phyloP scores from a whole-genome alignment of 2,888 invertebrate species.

The Drosophila mayaguana region DNA sequence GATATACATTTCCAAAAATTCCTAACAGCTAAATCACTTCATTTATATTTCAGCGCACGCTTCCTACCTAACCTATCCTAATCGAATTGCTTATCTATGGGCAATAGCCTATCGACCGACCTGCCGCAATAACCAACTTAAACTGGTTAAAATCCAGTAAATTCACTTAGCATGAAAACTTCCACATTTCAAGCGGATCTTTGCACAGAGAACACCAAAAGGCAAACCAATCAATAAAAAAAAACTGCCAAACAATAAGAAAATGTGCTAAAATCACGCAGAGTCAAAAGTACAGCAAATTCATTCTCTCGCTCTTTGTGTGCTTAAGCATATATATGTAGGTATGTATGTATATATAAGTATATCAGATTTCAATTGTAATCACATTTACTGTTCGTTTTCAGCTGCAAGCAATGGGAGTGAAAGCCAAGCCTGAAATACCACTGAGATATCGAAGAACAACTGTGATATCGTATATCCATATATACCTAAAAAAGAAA shows the following conservation, averaged over 20 bases:
- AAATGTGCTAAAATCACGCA: slow-evolving; percentile 66
- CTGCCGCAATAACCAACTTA: slow-evolving; percentile 82
- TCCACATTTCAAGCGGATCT: slow-evolving; percentile 15
- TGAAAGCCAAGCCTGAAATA: background rate
- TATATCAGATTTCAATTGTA: background rate
- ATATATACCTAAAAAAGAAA: background rate
- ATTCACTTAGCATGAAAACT: slow-evolving; percentile 54
- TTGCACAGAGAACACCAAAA: slow-evolving; percentile 6
- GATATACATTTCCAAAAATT: too few species aligned
- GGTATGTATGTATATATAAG: background rate
- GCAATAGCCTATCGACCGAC: slow-evolving; percentile 71
- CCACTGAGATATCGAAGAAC: background rate
- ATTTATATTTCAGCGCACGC: background rate
- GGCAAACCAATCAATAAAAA: slow-evolving; percentile 21
- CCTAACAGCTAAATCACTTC: background rate
- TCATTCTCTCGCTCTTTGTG: slow-evolving; percentile 9
- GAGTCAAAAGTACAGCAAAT: slow-evolving; percentile 13
- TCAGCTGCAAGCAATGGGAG: background rate
- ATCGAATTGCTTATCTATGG: slow-evolving; percentile 6
- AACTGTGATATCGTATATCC: background rate
- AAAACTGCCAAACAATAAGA: slow-evolving; percentile 33
- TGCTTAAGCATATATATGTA: background rate
- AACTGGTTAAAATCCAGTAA: slow-evolving; percentile 74
- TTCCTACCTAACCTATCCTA: slow-evolving; percentile 31
- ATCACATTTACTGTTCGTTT: background rate